Percentiles rank a stretch among this genome's conserved stretches.
Conservation (phyloP, 2,888 invertebrate species). For the Nemurella pictetii region DNA sequence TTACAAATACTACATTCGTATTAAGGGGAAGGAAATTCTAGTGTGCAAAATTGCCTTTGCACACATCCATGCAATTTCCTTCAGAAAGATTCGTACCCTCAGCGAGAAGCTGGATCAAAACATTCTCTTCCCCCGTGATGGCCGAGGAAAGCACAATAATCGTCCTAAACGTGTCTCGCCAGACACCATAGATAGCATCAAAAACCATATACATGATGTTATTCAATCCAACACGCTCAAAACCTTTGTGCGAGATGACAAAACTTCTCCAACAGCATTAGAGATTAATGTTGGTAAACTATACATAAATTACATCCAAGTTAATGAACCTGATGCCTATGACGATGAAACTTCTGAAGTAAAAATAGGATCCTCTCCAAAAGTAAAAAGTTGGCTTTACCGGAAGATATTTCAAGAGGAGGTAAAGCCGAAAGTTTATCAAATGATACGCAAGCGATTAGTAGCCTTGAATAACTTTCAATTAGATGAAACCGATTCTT, state of each 20-base stretch:
- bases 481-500: slow-evolving; percentile 20
- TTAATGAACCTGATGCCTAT: slow-evolving; percentile 43
- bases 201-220: slow-evolving; percentile 55
- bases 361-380: slow-evolving; percentile 38
- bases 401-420: slow-evolving; percentile 46
- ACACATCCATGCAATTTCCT: slow-evolving; percentile 62
- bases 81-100: slow-evolving; percentile 60
- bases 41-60: slow-evolving; percentile 62
- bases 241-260: slow-evolving; percentile 44
- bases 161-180: slow-evolving; percentile 57
- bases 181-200: slow-evolving; percentile 58
- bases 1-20: slow-evolving; percentile 61
- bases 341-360: slow-evolving; percentile 38
- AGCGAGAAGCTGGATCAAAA: slow-evolving; percentile 64
- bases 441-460: slow-evolving; percentile 33
- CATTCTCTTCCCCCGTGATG: slow-evolving; percentile 61
- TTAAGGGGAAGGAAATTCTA: slow-evolving; percentile 60
- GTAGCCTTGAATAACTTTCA: slow-evolving; percentile 33
- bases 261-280: slow-evolving; percentile 42
- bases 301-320: slow-evolving; percentile 43
- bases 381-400: slow-evolving; percentile 46
- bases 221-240: slow-evolving; percentile 43
- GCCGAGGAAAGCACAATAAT: slow-evolving; percentile 60
- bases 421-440: slow-evolving; percentile 38
- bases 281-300: slow-evolving; percentile 45